Evolutionary conservation across 2,888 invertebrate species (phyloP).

Genomic region (Synanthedon tipuliformis): DNA sequence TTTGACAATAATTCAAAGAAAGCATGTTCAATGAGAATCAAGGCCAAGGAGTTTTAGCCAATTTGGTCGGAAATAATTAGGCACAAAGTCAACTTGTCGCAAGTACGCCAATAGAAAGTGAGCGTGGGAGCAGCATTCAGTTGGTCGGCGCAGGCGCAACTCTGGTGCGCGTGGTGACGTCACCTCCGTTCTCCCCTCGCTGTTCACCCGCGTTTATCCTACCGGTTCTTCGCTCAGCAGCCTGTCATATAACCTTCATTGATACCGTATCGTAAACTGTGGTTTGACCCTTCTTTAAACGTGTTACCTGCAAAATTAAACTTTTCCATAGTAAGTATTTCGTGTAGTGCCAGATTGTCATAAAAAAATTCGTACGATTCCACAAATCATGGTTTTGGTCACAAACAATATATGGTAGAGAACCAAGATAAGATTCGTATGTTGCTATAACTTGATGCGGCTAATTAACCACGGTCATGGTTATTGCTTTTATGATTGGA

Average conservation of each 20-base stretch:
- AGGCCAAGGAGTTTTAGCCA: conserved; percentile 10
- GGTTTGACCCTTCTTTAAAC: conserved; percentile 15
- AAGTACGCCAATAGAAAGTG: conserved; percentile 36
- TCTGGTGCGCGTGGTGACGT: conserved; percentile 15
- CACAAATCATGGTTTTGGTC: too few relatives aligned
- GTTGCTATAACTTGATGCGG: too few relatives aligned
- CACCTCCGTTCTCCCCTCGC: conserved; percentile 10
- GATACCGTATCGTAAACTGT: conserved; percentile 14
- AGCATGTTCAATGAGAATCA: too few relatives aligned
- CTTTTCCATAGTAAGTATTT: too few relatives aligned
- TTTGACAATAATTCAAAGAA: too few relatives aligned
- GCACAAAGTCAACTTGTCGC: conserved; percentile 17
- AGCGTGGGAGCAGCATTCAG: conserved; percentile 33
- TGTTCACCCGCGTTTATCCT: conserved; percentile 8
- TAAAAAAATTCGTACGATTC: too few relatives aligned
- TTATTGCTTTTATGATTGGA: too few relatives aligned
- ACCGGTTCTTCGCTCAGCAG: conserved; percentile 8
- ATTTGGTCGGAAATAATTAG: background rate
- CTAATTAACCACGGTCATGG: too few relatives aligned
- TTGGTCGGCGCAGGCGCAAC: conserved; percentile 9
- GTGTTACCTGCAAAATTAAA: background rate
- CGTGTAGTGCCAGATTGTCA: too few relatives aligned
- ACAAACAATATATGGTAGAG: too few relatives aligned
- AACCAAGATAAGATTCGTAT: too few relatives aligned
- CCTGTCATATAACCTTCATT: conserved; percentile 19